Evolutionary conservation across 2,113 vertebrate genomes (phyloP).

Genomic region (Eublepharis macularius): DNA sequence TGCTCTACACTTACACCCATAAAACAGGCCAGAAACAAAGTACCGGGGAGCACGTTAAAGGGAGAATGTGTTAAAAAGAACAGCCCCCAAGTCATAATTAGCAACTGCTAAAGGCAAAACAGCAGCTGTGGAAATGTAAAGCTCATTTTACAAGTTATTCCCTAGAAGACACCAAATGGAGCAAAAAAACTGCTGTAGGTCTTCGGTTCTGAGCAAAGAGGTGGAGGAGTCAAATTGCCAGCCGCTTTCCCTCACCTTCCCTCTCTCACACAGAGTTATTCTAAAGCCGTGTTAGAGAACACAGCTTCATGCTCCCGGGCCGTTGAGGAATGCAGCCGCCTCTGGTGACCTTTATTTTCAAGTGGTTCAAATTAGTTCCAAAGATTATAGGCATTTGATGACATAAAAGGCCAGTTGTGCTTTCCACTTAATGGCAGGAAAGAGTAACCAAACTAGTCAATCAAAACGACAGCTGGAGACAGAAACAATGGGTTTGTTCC

Average conservation of each 20-base stretch:
- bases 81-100: constrained; percentile 46
- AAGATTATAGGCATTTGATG: constrained; percentile 28
- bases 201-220: background rate
- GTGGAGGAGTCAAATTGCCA: background rate
- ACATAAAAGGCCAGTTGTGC: constrained; percentile 15
- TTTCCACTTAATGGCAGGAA: constrained; percentile 15
- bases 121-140: constrained; percentile 30
- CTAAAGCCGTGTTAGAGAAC: background rate
- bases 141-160: constrained; percentile 43
- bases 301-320: background rate
- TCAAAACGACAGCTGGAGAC: background rate
- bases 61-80: constrained; percentile 55
- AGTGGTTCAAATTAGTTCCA: constrained; percentile 31
- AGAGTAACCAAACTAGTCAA: constrained; percentile 10
- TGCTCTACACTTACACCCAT: constrained; percentile 33
- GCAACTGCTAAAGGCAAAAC: constrained; percentile 39
- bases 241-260: background rate
- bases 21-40: constrained; percentile 56
- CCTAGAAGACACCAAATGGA: background rate
- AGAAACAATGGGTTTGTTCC: constrained; percentile 6
- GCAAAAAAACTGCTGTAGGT: constrained; percentile 21
- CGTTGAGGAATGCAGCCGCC: background rate
- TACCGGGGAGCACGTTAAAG: constrained; percentile 47
- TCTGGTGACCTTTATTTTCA: constrained; percentile 32
- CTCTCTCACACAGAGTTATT: background rate